phyloP scores from a whole-genome alignment of 2,888 invertebrate genomes.

The Stenchaetothrips biformis region DNA sequence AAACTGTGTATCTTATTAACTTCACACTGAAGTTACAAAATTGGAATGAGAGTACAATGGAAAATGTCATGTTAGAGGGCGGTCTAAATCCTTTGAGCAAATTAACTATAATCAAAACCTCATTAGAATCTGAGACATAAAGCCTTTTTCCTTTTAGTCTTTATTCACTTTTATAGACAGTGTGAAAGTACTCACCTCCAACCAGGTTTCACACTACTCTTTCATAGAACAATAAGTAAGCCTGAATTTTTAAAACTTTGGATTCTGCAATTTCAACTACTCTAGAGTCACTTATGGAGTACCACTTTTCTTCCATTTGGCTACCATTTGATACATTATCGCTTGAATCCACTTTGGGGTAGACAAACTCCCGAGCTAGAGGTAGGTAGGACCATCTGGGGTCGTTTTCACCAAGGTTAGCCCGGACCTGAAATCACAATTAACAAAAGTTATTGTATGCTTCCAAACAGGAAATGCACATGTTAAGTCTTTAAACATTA shows the following conservation, averaged over 20 bases:
- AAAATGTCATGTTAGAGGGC: too few relatives aligned
- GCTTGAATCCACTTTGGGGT: constrained; percentile 50
- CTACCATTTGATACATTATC: constrained; percentile 37
- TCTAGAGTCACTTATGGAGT: constrained; percentile 85
- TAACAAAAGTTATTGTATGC: background rate
- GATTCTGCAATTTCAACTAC: constrained; percentile 76
- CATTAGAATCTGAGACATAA: too few relatives aligned
- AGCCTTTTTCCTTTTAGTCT: too few relatives aligned
- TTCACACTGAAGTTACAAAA: too few relatives aligned
- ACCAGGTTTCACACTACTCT: constrained; percentile 63
- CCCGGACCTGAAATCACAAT: constrained; percentile 29
- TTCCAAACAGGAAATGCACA: background rate
- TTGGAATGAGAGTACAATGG: too few relatives aligned
- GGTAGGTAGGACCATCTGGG: constrained; percentile 70
- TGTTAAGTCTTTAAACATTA: background rate
- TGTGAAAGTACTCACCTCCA: too few relatives aligned
- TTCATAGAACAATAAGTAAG: constrained; percentile 95
- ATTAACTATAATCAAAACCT: too few relatives aligned
- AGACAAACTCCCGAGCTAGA: constrained; percentile 48
- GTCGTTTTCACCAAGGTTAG: constrained; percentile 47
- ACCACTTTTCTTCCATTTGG: constrained; percentile 73
- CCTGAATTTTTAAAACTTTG: constrained; percentile 77
- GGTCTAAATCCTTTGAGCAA: too few relatives aligned
- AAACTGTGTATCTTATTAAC: too few relatives aligned
- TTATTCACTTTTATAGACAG: too few relatives aligned